A percentile compares a stretch with the other conserved stretches of the same genome.
Conservation (phyloP, 2,888 invertebrate species). For the Lasioglossum oenotherae region DNA sequence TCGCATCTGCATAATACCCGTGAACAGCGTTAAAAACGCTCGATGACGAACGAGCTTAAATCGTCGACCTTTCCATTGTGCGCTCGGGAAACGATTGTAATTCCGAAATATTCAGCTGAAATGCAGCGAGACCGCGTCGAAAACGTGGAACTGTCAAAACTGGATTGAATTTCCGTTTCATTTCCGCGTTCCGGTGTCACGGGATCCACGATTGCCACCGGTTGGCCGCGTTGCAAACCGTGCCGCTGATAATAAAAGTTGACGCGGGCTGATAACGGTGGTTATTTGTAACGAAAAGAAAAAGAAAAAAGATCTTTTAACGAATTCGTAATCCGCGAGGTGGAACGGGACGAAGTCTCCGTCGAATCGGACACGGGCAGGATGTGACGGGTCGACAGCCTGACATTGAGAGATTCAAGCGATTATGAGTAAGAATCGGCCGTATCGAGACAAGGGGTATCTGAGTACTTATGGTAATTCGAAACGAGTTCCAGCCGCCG, state of each 20-base stretch:
- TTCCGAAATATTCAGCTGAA: background rate
- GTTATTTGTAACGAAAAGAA: background rate
- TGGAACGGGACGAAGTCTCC: background rate
- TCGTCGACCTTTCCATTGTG: background rate
- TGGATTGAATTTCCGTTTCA: background rate
- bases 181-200: background rate
- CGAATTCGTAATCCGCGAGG: slow-evolving; percentile 6
- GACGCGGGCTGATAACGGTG: background rate
- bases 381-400: slow-evolving; percentile 38
- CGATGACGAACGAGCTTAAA: background rate
- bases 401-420: slow-evolving; percentile 53
- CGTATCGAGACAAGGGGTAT: slow-evolving; percentile 32
- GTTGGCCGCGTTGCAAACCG: background rate
- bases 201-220: background rate
- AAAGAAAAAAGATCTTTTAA: background rate
- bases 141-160: background rate
- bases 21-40: background rate
- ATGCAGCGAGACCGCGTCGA: background rate
- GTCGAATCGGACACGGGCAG: slow-evolving; percentile 33
- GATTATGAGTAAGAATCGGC: slow-evolving; percentile 43
- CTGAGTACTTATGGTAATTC: slow-evolving; percentile 51
- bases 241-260: background rate
- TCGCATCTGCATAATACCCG: slow-evolving; percentile 13
- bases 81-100: background rate
- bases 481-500: slow-evolving; percentile 49